A percentile compares a stretch with the other conserved stretches of the same genome.
Evolutionary conservation across 2,797 vertebrate species (phyloP).

Genomic region (Sebastes trivittatus): DNA sequence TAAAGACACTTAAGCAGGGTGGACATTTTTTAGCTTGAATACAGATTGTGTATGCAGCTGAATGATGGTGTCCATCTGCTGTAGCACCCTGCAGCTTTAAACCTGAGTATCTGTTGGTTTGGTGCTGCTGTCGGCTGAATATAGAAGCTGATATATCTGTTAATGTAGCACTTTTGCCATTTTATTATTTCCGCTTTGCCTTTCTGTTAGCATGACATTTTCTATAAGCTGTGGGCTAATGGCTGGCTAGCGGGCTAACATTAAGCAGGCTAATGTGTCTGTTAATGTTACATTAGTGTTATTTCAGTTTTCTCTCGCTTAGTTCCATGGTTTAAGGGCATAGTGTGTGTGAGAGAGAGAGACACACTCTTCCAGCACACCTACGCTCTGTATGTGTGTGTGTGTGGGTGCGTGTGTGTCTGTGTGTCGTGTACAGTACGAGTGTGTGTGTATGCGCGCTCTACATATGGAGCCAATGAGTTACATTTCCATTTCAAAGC

Average conservation of each 20-base stretch:
- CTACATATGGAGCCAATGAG: slow-evolving; percentile 78
- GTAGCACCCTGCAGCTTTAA: slow-evolving; percentile 17
- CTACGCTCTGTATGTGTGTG: slow-evolving; percentile 26
- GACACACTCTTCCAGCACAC: slow-evolving; percentile 44
- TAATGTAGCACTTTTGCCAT: slow-evolving; percentile 50
- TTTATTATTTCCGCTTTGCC: slow-evolving; percentile 52
- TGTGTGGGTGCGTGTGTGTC: slow-evolving; percentile 2
- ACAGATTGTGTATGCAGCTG: background rate
- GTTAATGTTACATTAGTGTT: slow-evolving; percentile 79
- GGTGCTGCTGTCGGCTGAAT: slow-evolving; percentile 3
- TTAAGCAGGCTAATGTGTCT: slow-evolving; percentile 78
- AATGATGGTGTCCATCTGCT: background rate
- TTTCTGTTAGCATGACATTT: slow-evolving; percentile 69
- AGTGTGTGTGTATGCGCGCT: slow-evolving; percentile 33
- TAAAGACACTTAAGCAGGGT: slow-evolving; percentile 4
- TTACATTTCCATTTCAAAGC: slow-evolving; percentile 83
- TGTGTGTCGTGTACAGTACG: slow-evolving; percentile 8
- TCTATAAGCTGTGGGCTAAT: slow-evolving; percentile 72
- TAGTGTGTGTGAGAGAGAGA: slow-evolving; percentile 21
- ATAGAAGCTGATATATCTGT: slow-evolving; percentile 29
- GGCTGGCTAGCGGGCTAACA: slow-evolving; percentile 77
- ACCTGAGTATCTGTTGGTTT: slow-evolving; percentile 1
- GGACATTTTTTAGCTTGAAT: background rate
- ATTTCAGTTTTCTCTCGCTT: slow-evolving; percentile 70
- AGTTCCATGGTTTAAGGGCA: slow-evolving; percentile 79